These are phyloP conservation scores for Nerophis ophidion DNA, from an alignment of 2,113 vertebrate species.

Conservation along the genomic window DNA sequence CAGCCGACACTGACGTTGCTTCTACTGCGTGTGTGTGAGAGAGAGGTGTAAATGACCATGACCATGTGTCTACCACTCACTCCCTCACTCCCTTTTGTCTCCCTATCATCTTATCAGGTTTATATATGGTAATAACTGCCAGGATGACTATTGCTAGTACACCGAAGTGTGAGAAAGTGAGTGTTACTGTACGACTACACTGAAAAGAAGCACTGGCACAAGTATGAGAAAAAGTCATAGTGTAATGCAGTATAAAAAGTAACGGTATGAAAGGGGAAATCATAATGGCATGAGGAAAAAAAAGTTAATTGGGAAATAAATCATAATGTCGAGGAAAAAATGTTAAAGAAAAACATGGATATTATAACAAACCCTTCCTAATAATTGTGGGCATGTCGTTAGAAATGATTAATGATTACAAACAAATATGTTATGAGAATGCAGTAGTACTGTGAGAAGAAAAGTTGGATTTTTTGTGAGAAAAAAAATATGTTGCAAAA, in stretches of 20 bases:
- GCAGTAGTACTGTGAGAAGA: background rate
- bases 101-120: conserved; percentile 21
- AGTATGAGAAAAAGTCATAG: background rate
- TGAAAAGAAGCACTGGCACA: background rate
- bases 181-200: background rate
- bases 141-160: conserved; percentile 15
- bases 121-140: conserved; percentile 51
- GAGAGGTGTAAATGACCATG: conserved; percentile 37
- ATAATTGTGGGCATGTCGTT: no score
- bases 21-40: conserved; percentile 25
- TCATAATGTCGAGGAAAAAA: no score
- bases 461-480: background rate
- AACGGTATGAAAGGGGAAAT: no score
- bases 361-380: no score
- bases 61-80: conserved; percentile 27
- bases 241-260: background rate
- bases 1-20: conserved; percentile 22
- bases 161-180: background rate
- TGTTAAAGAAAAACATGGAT: no score
- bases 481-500: no score
- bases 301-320: no score
- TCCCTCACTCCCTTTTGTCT: conserved; percentile 26
- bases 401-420: no score
- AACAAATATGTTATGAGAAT: background rate
- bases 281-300: no score